Conservation (phyloP, 2,113 vertebrate species). For the Brachyistius frenatus region DNA sequence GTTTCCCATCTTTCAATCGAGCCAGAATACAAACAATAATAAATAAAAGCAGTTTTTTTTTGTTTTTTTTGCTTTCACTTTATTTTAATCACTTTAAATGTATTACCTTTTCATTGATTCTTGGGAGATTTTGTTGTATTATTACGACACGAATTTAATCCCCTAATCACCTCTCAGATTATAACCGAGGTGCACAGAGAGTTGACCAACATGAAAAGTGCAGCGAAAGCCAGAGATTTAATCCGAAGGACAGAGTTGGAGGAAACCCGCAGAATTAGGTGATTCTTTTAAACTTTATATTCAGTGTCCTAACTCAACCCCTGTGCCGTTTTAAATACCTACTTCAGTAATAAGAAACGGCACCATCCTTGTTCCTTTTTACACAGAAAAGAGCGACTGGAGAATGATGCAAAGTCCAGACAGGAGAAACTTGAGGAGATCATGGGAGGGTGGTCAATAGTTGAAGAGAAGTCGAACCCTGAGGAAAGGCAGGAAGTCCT, state of each 20-base stretch:
- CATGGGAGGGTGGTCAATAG: slow-evolving; percentile 78
- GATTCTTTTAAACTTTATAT: neutral
- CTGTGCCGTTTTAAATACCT: neutral
- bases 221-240: slow-evolving; percentile 83
- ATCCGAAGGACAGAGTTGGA: slow-evolving; percentile 80
- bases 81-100: too few species aligned
- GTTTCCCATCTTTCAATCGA: too few species aligned
- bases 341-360: neutral
- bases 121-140: too few species aligned
- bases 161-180: slow-evolving; percentile 66
- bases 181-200: slow-evolving; percentile 83
- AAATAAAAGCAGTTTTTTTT: too few species aligned
- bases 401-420: slow-evolving; percentile 75
- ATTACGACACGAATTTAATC: too few species aligned
- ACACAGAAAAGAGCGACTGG: slow-evolving; percentile 73
- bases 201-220: slow-evolving; percentile 87
- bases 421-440: slow-evolving; percentile 87
- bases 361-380: neutral
- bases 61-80: too few species aligned
- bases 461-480: slow-evolving; percentile 72
- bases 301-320: neutral
- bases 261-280: slow-evolving; percentile 85
- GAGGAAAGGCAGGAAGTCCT: slow-evolving; percentile 87
- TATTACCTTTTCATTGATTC: too few species aligned
- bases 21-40: too few species aligned